A percentile compares a stretch with the other conserved stretches of the same genome.
phyloP scores from a whole-genome alignment of 2,113 vertebrate species.

The Stomatorhinus ivindoensis region DNA sequence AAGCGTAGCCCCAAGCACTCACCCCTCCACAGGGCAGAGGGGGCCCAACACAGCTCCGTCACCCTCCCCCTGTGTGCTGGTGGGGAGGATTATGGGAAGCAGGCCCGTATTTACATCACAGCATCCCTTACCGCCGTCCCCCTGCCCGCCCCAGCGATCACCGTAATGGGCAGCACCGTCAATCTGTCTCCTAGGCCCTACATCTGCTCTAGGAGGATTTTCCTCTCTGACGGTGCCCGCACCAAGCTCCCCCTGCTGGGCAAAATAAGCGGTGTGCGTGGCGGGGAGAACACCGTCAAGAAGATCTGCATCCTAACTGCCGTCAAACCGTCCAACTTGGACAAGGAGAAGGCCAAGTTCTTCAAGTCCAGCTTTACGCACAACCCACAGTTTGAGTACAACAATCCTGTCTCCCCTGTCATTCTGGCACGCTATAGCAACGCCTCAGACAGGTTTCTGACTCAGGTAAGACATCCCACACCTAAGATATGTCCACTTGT shows the following conservation, averaged over 20 bases:
- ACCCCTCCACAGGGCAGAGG: constrained; percentile 41
- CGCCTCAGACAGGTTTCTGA: constrained; percentile 76
- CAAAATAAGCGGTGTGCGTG: constrained; percentile 44
- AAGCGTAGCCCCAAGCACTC: constrained; percentile 51
- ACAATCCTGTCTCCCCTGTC: constrained; percentile 60
- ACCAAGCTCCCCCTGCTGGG: constrained; percentile 42
- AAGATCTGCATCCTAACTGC: constrained; percentile 80
- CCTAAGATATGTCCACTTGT: not conserved
- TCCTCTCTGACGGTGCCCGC: constrained; percentile 16
- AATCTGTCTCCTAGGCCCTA: constrained; percentile 44
- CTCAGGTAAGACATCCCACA: constrained; percentile 57
- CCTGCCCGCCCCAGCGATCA: constrained; percentile 47
- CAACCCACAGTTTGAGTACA: constrained; percentile 88
- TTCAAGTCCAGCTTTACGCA: constrained; percentile 78
- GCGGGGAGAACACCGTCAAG: constrained; percentile 54
- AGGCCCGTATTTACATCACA: constrained; percentile 39
- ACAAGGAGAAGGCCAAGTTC: constrained; percentile 78
- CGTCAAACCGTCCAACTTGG: constrained; percentile 84
- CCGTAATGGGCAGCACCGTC: constrained; percentile 51
- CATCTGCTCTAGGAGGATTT: not conserved
- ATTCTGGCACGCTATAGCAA: constrained; percentile 70
- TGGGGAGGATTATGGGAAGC: constrained; percentile 44
- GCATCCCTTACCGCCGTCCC: constrained; percentile 32
- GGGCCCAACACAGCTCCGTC: constrained; percentile 13
- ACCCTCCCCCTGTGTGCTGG: constrained; percentile 24